Evolutionary conservation across 2,888 invertebrate genomes (phyloP), one percentile per base, ranked within the genome.

Genomic region (Eumerus sabulonum): DNA sequence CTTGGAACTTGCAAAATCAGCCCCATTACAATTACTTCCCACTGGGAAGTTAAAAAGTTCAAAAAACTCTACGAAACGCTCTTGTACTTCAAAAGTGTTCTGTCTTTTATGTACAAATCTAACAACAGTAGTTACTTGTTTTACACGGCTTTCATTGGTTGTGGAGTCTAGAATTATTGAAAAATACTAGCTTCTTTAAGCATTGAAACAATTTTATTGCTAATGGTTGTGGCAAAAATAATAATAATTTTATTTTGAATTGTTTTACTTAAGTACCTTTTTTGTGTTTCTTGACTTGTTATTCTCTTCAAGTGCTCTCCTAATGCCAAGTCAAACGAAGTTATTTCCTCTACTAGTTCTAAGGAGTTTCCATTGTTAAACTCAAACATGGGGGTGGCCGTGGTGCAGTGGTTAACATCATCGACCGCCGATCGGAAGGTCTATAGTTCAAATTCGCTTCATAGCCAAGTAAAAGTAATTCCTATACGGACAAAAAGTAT

Each of bases 101-200:
- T 74, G 42, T 9, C 56, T 56, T 14, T 14, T 68, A 68, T 59
- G 27, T 12, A 68, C 48, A 59, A 68, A 47, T 42, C 70, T 45
- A 47, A 71, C 36, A 16, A 68, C 44, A 51, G 60, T 14, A 40
- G 59, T 40, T 13, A 68, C 14, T 59, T 68, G 51, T 36, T 71
- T 62, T 27, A 19, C 42, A 19, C 35, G 38, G 18, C 51, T 64
- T 44, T 56, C 47, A 38, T 73, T 59, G 12, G 59, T 44, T 53
- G 66, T 73, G 13, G 60, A 68, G 60, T 48, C 48, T 48, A 48
- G 19, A 62, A 68, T 74, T 27, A 74, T 60, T 17, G 60, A 68
- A 63, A 47, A 70, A 63, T 68, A 70, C 45, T n/a, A n/a, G n/a
- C n/a, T n/a, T n/a, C n/a, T n/a, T n/a, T 74, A 17, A 67, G 13